Conservation (phyloP, 2,797 vertebrate genomes). For the Sebastes flavidus region DNA sequence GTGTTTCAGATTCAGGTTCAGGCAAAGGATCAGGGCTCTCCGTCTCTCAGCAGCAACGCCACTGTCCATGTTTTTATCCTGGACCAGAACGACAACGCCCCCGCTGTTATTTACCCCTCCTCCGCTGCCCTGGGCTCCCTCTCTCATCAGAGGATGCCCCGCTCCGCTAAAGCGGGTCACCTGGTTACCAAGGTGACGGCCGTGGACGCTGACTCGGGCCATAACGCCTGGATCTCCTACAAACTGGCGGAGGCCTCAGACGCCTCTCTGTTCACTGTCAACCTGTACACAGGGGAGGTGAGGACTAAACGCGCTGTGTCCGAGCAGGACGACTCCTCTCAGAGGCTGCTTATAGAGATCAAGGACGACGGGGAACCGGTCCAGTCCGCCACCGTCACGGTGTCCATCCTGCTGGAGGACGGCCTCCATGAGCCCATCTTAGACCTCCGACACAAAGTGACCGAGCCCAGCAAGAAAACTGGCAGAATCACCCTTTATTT, state of each 20-base stretch:
- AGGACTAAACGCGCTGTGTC: conserved; percentile 79
- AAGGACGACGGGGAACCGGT: conserved; percentile 78
- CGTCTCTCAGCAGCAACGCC: conserved; percentile 71
- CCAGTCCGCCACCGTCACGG: conserved; percentile 73
- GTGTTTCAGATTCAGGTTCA: conserved; percentile 78
- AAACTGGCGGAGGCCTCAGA: conserved; percentile 80
- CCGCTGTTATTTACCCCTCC: conserved; percentile 81
- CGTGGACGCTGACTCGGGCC: conserved; percentile 88
- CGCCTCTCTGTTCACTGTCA: conserved; percentile 82
- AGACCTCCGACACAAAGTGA: conserved; percentile 61
- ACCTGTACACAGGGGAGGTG: conserved; percentile 86
- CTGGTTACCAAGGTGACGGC: conserved; percentile 75
- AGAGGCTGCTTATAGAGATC: conserved; percentile 79
- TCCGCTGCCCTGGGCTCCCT: conserved; percentile 70
- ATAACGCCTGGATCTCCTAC: conserved; percentile 89
- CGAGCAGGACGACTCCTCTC: conserved; percentile 80
- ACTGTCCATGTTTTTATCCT: conserved; percentile 81
- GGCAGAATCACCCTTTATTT: conserved; percentile 74
- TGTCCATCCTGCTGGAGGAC: conserved; percentile 75
- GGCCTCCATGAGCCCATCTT: conserved; percentile 70
- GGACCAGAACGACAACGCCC: conserved; percentile 83
- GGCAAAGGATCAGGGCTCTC: conserved; percentile 79
- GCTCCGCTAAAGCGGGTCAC: conserved; percentile 65
- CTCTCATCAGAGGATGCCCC: conserved; percentile 75
- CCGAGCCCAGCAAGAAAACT: conserved; percentile 63